A percentile compares a stretch with the other conserved stretches of the same genome.
Evolutionary conservation across 2,888 invertebrate species (phyloP).

Genomic region (Ophion ellenae): DNA sequence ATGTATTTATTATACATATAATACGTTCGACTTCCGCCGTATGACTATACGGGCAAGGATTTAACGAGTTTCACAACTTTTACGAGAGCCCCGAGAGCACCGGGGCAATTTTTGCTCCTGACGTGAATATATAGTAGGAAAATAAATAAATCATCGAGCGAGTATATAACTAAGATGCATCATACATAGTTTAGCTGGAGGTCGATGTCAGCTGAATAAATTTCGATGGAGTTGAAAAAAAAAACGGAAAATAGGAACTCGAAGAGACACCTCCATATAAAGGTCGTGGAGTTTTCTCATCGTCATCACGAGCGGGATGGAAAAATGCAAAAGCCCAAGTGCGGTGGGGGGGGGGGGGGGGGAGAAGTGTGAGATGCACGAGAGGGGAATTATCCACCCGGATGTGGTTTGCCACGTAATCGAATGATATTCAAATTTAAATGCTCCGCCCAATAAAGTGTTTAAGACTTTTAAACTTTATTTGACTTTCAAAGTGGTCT

Average conservation of each 20-base stretch:
- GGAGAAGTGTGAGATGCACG: background rate
- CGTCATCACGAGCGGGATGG: background rate
- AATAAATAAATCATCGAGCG: constrained; percentile 5
- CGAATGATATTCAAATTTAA: constrained; percentile 82
- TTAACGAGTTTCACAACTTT: constrained; percentile 41
- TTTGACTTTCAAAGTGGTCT: constrained; percentile 78
- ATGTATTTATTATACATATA: background rate
- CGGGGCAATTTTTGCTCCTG: constrained; percentile 11
- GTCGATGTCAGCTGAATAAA: constrained; percentile 55
- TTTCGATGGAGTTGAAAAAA: constrained; percentile 69
- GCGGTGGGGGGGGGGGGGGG: background rate
- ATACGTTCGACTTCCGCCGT: background rate
- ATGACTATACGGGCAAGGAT: constrained; percentile 16
- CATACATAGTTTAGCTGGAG: constrained; percentile 21
- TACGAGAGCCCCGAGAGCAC: constrained; percentile 5
- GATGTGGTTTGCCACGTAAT: constrained; percentile 74
- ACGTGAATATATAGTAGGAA: constrained; percentile 31
- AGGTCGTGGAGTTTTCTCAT: constrained; percentile 3
- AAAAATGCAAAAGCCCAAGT: background rate
- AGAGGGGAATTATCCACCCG: constrained; percentile 43
- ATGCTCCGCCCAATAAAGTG: constrained; percentile 80
- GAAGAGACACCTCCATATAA: background rate
- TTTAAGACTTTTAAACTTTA: constrained; percentile 80
- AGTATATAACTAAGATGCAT: constrained; percentile 17
- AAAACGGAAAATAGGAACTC: constrained; percentile 66